Base-by-base conservation (phyloP, 92 coral and sea anemone genomes). In the Siderastrea radians region DNA sequence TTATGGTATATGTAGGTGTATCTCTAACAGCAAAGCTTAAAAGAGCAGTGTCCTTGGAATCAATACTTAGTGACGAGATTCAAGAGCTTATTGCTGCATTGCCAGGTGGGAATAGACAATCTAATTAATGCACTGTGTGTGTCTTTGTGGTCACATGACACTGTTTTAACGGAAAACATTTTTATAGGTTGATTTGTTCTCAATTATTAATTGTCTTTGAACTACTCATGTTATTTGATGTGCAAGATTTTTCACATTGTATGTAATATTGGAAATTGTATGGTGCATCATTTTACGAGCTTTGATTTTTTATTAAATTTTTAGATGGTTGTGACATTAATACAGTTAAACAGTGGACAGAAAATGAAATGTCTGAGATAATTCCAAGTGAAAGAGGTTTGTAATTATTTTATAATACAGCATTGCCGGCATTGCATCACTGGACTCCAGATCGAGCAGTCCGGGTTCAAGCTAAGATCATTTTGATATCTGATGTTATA, bases 311-410 rank as follows among this genome's bases (percentile, higher is more conserved):
- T 26, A 2, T 49, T 77, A 15, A 60, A 6, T 61, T 77, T 84
- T 62, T 58, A 74, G 82, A 72, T 84, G 88, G 77, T 19, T 69
- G 57, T 74, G 80, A 74, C 61, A 5, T 53, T 9, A 63, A 84
- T 9, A 45, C 81, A 47, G 72, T 74, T 16, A 75, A 63, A 50
- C 88, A 84, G 81, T 84, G 88, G 88, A 78, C 47, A 14, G 64
- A 84, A 1, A 57, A 74, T 52, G 81, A 84, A 62, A 54, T 73
- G 61, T 48, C 78, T 6, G 81, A 84, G 61, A 84, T 84, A 72
- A 13, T 84, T 49, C 88, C 88, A 69, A 84, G 72, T 4, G 88
- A 84, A 74, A 65, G 48, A 74, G 81, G 88, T 59, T 6, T 15
- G 71, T 62, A 17, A 17, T 48, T 26, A 26, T 26, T 26, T 26